Conservation (phyloP, 2,888 invertebrate genomes). For the Marronus borbonicus region DNA sequence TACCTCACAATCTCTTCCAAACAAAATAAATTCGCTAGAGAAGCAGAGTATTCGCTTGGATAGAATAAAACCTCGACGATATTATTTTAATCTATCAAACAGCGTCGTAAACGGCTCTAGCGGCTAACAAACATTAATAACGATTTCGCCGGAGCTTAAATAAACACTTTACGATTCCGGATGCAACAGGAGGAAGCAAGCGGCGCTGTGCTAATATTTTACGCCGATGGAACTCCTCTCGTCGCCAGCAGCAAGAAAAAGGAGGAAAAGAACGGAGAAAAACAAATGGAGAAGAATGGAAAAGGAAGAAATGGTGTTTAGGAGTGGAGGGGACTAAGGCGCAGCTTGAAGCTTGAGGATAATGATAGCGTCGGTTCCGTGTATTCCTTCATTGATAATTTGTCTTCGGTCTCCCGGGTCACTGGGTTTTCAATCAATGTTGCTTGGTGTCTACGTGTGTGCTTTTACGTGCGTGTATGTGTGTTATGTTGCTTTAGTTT, state of each 20-base stretch:
- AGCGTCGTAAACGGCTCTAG: too few species aligned
- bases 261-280: neutral
- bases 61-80: too few species aligned
- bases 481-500: slow-evolving; percentile 10
- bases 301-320: neutral
- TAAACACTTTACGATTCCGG: slow-evolving; percentile 2
- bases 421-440: slow-evolving; percentile 64
- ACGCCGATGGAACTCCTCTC: slow-evolving; percentile 28
- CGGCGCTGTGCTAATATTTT: slow-evolving; percentile 35
- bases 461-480: neutral
- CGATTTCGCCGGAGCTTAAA: slow-evolving; percentile 1
- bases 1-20: too few species aligned
- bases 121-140: too few species aligned
- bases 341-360: slow-evolving; percentile 56
- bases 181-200: slow-evolving; percentile 30
- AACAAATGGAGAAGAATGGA: neutral
- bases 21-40: too few species aligned
- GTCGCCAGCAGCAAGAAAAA: neutral
- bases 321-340: neutral
- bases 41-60: too few species aligned
- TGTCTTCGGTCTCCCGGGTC: slow-evolving; percentile 62
- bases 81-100: too few species aligned
- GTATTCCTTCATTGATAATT: slow-evolving; percentile 59
- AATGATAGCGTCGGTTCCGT: slow-evolving; percentile 58
- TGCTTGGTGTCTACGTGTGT: slow-evolving; percentile 53